These are phyloP conservation scores for Papilio demoleus DNA, from an alignment of 2,888 invertebrate genomes.

Conservation along the genomic window DNA sequence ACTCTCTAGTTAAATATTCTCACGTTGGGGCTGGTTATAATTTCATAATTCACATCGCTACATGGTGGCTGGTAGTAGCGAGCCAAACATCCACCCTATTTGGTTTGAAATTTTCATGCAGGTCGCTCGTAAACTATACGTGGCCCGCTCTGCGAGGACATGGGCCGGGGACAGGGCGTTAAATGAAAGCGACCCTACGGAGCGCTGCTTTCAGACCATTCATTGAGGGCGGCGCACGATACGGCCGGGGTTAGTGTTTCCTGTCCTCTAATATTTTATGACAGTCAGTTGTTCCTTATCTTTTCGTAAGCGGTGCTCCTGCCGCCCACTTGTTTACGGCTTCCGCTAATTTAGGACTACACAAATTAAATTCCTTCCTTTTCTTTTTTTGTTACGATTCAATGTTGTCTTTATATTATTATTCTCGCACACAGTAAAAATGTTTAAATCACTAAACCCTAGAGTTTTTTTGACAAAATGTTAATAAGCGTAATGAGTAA, in stretches of 20 bases:
- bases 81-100: conserved; percentile 25
- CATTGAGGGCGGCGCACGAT: conserved; percentile 27
- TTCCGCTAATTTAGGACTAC: conserved; percentile 28
- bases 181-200: conserved; percentile 22
- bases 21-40: neutral
- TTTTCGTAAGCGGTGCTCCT: conserved; percentile 20
- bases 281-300: conserved; percentile 37
- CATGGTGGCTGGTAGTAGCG: neutral
- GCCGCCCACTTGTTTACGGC: conserved; percentile 34
- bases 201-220: conserved; percentile 29
- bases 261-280: conserved; percentile 40
- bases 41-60: neutral
- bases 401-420: neutral
- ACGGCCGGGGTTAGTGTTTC: conserved; percentile 34
- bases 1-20: too few relatives aligned
- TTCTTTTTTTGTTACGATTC: neutral
- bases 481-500: neutral
- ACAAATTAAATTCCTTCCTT: conserved; percentile 29
- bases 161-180: conserved; percentile 17
- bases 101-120: conserved; percentile 29
- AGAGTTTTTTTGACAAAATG: neutral
- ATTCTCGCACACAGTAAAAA: neutral
- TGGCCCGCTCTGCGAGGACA: neutral
- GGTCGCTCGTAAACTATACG: conserved; percentile 21
- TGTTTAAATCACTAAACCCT: neutral